phyloP scores from a whole-genome alignment of 1,140 invertebrate species.

The Camponotus floridanus region DNA sequence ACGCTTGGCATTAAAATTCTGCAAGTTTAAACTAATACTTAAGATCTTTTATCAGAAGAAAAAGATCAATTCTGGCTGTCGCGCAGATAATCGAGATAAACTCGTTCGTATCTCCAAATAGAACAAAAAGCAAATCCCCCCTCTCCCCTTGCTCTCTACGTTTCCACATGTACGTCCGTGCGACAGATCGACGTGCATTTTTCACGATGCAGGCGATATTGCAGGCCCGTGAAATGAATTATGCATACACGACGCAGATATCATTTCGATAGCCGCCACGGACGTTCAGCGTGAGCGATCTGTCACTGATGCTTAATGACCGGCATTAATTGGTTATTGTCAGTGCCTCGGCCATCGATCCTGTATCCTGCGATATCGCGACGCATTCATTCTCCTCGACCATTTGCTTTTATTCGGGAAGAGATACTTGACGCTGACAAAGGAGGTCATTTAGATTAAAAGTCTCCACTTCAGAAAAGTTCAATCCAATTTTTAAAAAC shows the following conservation, averaged over 20 bases:
- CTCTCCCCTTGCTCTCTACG: too few relatives aligned
- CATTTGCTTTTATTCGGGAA: not conserved
- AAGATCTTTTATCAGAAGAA: not conserved
- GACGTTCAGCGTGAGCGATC: conserved; percentile 65
- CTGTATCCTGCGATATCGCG: conserved; percentile 14
- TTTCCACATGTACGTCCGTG: conserved; percentile 9
- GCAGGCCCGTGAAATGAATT: conserved; percentile 62
- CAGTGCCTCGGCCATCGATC: conserved; percentile 59
- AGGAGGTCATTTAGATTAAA: not conserved
- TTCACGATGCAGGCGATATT: conserved; percentile 60
- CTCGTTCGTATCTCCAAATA: conserved; percentile 22
- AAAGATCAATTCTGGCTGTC: conserved; percentile 13
- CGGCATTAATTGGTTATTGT: conserved; percentile 75
- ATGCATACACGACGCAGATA: conserved; percentile 69
- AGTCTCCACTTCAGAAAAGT: not conserved
- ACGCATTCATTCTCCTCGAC: not conserved
- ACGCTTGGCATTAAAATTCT: not conserved
- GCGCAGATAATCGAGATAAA: conserved; percentile 38
- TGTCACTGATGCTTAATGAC: conserved; percentile 74
- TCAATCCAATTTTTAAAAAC: not conserved
- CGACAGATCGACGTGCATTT: conserved; percentile 64
- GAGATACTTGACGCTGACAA: not conserved
- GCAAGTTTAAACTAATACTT: not conserved
- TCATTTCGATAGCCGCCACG: conserved; percentile 66
- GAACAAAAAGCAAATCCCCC: conserved; percentile 32